A percentile compares a stretch with the other conserved stretches of the same genome.
Evolutionary conservation across 2,888 invertebrate genomes (phyloP).

Genomic region (Aleiodes leptofemur): DNA sequence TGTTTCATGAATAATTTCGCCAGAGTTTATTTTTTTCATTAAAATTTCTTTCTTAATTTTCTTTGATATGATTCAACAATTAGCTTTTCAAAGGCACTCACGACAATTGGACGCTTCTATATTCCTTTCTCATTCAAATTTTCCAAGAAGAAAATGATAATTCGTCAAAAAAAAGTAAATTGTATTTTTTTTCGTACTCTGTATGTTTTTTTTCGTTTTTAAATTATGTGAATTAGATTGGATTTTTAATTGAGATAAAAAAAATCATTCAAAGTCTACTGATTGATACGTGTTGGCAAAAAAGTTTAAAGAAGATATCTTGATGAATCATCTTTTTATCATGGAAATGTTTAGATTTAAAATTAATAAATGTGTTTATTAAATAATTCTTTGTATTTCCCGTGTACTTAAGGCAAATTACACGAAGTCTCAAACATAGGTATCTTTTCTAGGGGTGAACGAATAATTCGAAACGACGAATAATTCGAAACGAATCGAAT

Average conservation of each 20-base stretch:
- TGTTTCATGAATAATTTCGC: not conserved
- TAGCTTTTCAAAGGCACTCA: slow-evolving; percentile 44
- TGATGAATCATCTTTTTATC: slow-evolving; percentile 11
- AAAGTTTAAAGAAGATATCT: slow-evolving; percentile 29
- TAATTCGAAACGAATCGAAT: too few species aligned
- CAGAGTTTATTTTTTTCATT: slow-evolving; percentile 13
- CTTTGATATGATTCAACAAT: slow-evolving; percentile 42
- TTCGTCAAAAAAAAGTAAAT: slow-evolving; percentile 8
- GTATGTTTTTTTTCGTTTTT: not conserved
- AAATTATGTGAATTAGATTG: slow-evolving; percentile 6
- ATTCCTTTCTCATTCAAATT: not conserved
- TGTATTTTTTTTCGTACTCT: slow-evolving; percentile 6
- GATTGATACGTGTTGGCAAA: slow-evolving; percentile 42
- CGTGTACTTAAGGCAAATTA: slow-evolving; percentile 7
- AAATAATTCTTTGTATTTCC: slow-evolving; percentile 13
- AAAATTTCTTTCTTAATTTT: slow-evolving; percentile 15
- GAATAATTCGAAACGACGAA: too few species aligned
- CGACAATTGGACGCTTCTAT: slow-evolving; percentile 36
- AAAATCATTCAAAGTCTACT: slow-evolving; percentile 40
- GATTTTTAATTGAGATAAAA: not conserved
- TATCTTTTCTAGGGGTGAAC: not conserved
- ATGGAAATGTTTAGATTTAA: slow-evolving; percentile 22
- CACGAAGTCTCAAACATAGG: not conserved
- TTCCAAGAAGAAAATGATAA: not conserved
- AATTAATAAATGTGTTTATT: slow-evolving; percentile 15